Base-by-base conservation (phyloP, 2,113 vertebrate species). In the Grammomys surdaster region DNA sequence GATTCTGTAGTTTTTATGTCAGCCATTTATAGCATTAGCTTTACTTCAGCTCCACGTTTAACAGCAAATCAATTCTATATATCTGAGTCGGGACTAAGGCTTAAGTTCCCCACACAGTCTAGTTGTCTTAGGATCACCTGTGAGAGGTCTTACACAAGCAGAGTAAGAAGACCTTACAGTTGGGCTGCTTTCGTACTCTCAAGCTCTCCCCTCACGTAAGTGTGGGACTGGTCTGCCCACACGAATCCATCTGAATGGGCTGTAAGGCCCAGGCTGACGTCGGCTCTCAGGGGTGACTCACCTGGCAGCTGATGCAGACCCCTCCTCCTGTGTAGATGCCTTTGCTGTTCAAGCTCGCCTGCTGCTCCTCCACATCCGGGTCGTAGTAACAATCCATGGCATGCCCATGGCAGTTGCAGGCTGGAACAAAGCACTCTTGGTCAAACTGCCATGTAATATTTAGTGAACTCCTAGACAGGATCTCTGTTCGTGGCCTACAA, bases 371-470 rank as follows among this genome's bases (percentile, higher is more conserved):
- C 95, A 99, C 98, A 16, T 98, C 98, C 70, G 98, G 98, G 98
- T 99, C 99, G 70, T 99, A 99, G 98, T 99, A 99, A 98, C 99
- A 99, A 97, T 99, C 99, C 5, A 56, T 96, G 76, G 99, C 98
- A 92, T 99, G 99, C 46, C 99, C 99, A 72, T 99, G 99, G 97
- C 99, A 99, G 98, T 99, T 99, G 98, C 99, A 99, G 60, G 99
- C 99, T 99, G 97, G 70, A 96, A 70, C 95, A 90, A 87, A 94
- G 70, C 72, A 95, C 5, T 92, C 2, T 22, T 80, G 70, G 36
- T 98, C 78, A 98, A 33, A 58, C 56, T n/a, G 65, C 14, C 19
- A 3, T 3, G n/a, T 31, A 36, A 76, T 4, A 19, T 40, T 77
- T 14, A 36, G 54, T 69, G 81, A 97, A 73, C 16, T 14, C 3